Evolutionary conservation across 1,140 invertebrate species (phyloP).

Genomic region (Ceratina australensis): DNA sequence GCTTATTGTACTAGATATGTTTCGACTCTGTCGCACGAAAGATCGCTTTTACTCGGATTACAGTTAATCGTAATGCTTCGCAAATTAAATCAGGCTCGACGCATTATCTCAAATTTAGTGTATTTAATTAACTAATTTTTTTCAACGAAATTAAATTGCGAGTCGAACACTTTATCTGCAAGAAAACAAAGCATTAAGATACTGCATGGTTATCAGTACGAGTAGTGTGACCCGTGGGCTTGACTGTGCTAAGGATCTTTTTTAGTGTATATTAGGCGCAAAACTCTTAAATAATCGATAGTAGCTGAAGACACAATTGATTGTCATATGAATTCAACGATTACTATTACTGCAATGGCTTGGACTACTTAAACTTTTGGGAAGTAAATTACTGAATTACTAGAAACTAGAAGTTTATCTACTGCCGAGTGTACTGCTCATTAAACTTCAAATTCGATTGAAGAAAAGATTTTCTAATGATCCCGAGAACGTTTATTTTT

Average conservation of each 20-base stretch:
- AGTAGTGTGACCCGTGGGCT: background rate
- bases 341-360: background rate
- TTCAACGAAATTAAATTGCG: too few relatives aligned
- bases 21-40: conserved; percentile 15
- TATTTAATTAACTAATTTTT: too few relatives aligned
- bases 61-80: background rate
- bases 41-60: conserved; percentile 9
- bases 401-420: background rate
- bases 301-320: background rate
- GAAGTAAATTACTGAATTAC: background rate
- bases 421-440: background rate
- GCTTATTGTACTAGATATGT: conserved; percentile 10
- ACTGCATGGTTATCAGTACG: background rate
- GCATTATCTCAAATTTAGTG: too few relatives aligned
- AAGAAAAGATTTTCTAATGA: conserved; percentile 7
- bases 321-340: background rate
- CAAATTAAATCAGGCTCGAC: too few relatives aligned
- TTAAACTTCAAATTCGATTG: background rate
- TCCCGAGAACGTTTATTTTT: background rate
- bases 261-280: background rate
- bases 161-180: too few relatives aligned
- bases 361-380: background rate
- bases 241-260: background rate
- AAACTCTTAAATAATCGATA: background rate
- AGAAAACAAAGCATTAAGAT: background rate